A percentile compares a stretch with the other conserved stretches of the same genome.
Conservation (phyloP, 1,140 invertebrate genomes). For the Eriocheir sinensis region DNA sequence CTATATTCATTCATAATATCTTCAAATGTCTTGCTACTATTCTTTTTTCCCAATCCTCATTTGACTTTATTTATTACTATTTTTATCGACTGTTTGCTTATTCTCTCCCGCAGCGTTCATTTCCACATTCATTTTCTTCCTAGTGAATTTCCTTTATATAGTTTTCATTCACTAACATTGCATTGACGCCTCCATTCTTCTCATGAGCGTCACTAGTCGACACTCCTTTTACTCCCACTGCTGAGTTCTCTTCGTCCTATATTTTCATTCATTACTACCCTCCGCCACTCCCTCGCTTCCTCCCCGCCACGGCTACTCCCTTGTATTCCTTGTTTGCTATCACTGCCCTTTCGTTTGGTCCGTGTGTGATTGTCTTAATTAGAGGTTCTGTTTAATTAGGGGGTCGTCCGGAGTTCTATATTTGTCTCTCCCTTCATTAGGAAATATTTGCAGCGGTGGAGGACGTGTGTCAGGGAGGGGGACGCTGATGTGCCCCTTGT, state of each 20-base stretch:
- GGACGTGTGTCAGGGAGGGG: not conserved
- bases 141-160: no score
- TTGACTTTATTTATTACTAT: no score
- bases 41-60: not conserved
- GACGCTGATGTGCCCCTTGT: not conserved
- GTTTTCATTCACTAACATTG: no score
- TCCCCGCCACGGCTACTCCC: not conserved
- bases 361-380: not conserved
- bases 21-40: no score
- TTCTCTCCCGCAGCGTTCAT: not conserved
- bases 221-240: no score
- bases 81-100: no score
- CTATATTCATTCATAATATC: no score
- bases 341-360: not conserved
- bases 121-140: no score
- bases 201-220: no score
- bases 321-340: not conserved
- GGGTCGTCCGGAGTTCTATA: not conserved
- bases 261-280: not conserved
- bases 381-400: slow-evolving; percentile 42
- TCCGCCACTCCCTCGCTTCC: not conserved
- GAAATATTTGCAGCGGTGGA: slow-evolving; percentile 11
- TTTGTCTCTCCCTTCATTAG: slow-evolving; percentile 41
- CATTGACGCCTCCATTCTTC: no score
- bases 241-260: no score